Evolutionary conservation across 2,797 vertebrate species (phyloP), one percentile per base, ranked within the genome.

Genomic region (Columba guinea): DNA sequence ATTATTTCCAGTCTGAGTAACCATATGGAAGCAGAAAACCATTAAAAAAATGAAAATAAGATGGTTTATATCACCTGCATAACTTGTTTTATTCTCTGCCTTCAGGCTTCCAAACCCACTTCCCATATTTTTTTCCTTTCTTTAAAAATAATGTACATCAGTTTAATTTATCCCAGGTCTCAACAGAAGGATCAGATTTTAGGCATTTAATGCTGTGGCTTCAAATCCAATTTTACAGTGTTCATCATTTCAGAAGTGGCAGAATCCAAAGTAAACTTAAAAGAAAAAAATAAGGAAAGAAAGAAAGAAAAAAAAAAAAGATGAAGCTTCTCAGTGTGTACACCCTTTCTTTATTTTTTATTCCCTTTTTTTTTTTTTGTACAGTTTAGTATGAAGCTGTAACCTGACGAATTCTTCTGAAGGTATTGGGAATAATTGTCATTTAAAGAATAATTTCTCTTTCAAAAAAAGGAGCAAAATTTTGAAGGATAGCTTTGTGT

Each of bases 121-220:
- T 98, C 96, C 97, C 97, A 97, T 97, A 97, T 97, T 97, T 98
- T 97, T 97, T 97, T 87, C 82, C 95, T 97, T 97, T 97, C 95
- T 97, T 97, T 97, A 97, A 98, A 97, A 98, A 98, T 97, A 98
- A 97, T 95, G 97, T 98, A 98, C 98, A 98, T 98, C 97, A 97
- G 87, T 97, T 98, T 98, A 98, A 98, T 98, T 98, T 98, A 98
- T 98, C 97, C 98, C 98, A 98, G 98, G 97, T 98, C 98, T 94
- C 97, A 96, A 97, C 97, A 98, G 97, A 97, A 98, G 98, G 97
- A 98, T 98, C 97, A 49, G 76, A 98, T 98, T 98, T 97, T 98
- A 97, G 97, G 94, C 96, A 97, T 97, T 98, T 97, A 97, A 97
- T 98, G 97, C 96, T 97, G 97, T 89, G 96, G 97, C 98, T 98